Base-by-base conservation (phyloP, 2,113 vertebrate genomes). In the Leucoraja erinaceus region DNA sequence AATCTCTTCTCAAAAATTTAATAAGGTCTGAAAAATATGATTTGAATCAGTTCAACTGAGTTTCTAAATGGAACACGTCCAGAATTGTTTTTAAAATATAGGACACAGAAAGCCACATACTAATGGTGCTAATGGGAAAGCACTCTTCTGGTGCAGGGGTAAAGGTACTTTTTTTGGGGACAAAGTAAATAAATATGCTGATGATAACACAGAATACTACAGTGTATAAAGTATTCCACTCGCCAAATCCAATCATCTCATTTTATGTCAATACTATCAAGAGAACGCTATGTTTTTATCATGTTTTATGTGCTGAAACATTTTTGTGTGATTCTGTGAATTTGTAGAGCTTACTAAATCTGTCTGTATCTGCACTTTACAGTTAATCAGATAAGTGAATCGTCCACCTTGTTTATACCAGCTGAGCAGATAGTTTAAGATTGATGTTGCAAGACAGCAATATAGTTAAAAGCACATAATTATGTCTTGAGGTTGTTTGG, bases 331-430 rank as follows among this genome's bases (percentile, higher is more conserved):
- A n/a, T 5, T 88, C 56, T 66, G 28, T 63, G 25, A 31, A 88
- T 88, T n/a, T 63, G 14, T 31, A 18, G 11, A 63, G 59, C 61
- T 63, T 66, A n/a, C 11, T 7, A 14, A 6, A 88, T 33, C 83
- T 63, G 61, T 63, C 28, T 31, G 31, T n/a, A 88, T 88, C 59
- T 84, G 56, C n/a, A 61, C 59, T 88, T 84, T 63, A 16, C 59
- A 66, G 59, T 63, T 31, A 61, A 88, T 88, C 83, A 88, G 59
- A 88, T 88, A 16, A 88, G n/a, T n/a, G n/a, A 88, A 88, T 66
- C 28, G 12, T 28, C 20, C 11, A n/a, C 56, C 59, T 14, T 88
- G 63, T 88, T 63, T 63, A 7, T 6, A 31, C 59, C 31, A 63
- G 6, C 10, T 28, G 28, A 63, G 59, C 83, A 66, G 83, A 18